Conservation (phyloP, 2,888 invertebrate species). For the Willowsia nigromaculata region DNA sequence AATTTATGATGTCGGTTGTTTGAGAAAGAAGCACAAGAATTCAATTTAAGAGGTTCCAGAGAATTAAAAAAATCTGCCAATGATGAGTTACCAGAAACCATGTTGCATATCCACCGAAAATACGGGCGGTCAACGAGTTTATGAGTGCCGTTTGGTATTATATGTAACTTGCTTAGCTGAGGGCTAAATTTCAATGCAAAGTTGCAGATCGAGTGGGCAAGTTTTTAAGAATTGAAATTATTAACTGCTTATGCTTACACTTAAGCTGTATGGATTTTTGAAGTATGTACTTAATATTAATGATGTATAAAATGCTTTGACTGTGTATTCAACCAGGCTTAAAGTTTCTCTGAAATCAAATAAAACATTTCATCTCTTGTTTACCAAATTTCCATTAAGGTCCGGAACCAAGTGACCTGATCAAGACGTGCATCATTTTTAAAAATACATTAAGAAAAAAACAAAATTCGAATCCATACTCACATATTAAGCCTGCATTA, state of each 20-base stretch:
- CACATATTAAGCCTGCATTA: background rate
- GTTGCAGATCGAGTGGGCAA: background rate
- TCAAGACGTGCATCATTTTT: no score
- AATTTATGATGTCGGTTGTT: slow-evolving; percentile 9
- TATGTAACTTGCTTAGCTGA: slow-evolving; percentile 7
- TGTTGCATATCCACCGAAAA: no score
- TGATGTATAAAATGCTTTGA: background rate
- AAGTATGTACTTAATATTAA: background rate
- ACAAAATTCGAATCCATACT: background rate
- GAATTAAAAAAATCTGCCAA: background rate
- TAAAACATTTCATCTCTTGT: background rate
- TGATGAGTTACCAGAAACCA: no score
- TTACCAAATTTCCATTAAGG: background rate
- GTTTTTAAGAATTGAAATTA: background rate
- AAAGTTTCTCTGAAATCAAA: background rate
- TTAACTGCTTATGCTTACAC: background rate
- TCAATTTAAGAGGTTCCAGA: background rate
- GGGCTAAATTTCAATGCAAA: background rate
- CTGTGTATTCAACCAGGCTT: background rate
- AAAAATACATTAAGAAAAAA: background rate
- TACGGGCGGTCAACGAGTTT: background rate
- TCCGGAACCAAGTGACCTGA: background rate
- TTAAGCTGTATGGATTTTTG: background rate
- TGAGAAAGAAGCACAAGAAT: background rate
- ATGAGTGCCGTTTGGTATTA: background rate